Evolutionary conservation across 2,797 vertebrate genomes (phyloP).

Genomic region (Oreochromis grahami): DNA sequence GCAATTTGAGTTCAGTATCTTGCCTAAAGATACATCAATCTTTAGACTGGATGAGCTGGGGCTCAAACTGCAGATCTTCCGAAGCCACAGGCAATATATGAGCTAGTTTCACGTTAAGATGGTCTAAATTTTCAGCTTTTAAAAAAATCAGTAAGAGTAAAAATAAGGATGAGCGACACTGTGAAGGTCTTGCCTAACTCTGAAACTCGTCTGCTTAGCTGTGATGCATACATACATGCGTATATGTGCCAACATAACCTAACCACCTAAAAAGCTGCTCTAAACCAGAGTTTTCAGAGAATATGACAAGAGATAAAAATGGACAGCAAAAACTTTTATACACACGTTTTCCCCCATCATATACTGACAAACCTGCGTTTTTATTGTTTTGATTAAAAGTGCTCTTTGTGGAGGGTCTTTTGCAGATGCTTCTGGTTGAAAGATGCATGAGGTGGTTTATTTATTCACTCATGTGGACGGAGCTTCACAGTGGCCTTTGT

Average conservation of each 20-base stretch:
- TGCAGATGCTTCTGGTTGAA: conserved; percentile 50
- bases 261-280: not conserved
- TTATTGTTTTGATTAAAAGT: conserved; percentile 48
- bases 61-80: not conserved
- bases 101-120: not conserved
- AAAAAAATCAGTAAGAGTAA: not conserved
- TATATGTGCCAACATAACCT: not conserved
- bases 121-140: not conserved
- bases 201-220: not conserved
- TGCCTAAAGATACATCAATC: not conserved
- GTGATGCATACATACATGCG: not conserved
- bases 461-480: conserved; percentile 57
- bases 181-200: not conserved
- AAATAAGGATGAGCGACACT: not conserved
- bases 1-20: not conserved
- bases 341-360: not conserved
- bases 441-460: conserved; percentile 60
- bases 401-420: conserved; percentile 28
- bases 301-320: not conserved
- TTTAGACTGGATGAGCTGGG: not conserved
- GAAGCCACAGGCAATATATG: not conserved
- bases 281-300: not conserved
- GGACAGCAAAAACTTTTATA: not conserved
- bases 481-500: conserved; percentile 70
- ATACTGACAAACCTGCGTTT: not conserved